Evolutionary conservation across 2,113 vertebrate genomes (phyloP).

Genomic region (Anolis sagrei): DNA sequence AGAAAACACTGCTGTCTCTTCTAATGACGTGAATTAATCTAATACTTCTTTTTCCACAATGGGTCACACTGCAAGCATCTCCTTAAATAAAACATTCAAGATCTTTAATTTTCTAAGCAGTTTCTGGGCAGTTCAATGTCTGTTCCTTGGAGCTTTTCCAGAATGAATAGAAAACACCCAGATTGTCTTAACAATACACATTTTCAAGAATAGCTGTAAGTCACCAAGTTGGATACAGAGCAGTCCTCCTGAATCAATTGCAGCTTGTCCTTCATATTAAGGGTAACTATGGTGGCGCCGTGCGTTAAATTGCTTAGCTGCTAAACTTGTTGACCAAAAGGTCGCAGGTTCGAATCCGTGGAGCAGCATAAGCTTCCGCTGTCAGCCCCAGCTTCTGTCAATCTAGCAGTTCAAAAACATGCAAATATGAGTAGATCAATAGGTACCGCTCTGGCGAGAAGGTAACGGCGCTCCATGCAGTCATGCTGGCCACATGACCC

Average conservation of each 20-base stretch:
- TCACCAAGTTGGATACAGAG: background rate
- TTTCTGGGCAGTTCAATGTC: background rate
- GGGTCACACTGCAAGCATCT: background rate
- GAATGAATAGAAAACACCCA: background rate
- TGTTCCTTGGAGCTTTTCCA: conserved; percentile 4
- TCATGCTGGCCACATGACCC: too few species aligned
- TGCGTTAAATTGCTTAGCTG: too few species aligned
- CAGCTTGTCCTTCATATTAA: background rate
- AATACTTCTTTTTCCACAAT: background rate
- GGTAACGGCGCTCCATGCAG: too few species aligned
- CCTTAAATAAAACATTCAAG: conserved; percentile 1
- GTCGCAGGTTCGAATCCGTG: too few species aligned
- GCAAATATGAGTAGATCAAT: too few species aligned
- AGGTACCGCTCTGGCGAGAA: too few species aligned
- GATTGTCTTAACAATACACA: background rate
- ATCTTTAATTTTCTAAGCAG: background rate
- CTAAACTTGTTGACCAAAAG: too few species aligned
- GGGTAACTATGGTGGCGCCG: background rate
- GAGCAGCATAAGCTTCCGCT: too few species aligned
- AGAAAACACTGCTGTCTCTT: conserved; percentile 9
- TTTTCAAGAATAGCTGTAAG: background rate
- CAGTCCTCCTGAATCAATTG: background rate
- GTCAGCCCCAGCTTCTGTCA: too few species aligned
- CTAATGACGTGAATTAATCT: background rate
- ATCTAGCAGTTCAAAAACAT: too few species aligned